Conservation (phyloP, 2,113 vertebrate species). For the Ursus arctos region DNA sequence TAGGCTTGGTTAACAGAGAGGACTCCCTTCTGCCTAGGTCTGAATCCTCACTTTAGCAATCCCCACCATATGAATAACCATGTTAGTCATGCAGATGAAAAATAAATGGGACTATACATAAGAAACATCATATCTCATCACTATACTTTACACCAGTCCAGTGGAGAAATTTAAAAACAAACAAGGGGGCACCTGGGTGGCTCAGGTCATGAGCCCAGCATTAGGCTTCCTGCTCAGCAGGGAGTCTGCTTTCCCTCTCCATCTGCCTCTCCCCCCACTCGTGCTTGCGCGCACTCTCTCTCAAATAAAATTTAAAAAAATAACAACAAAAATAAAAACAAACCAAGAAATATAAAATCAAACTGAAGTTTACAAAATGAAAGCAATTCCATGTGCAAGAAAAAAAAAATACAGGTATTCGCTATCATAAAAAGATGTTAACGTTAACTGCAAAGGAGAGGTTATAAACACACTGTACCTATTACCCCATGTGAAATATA, state of each 20-base stretch:
- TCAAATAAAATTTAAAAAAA: background rate
- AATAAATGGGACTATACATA: background rate
- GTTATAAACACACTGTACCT: background rate
- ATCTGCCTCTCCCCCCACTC: no score
- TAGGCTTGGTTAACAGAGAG: background rate
- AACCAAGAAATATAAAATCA: conserved; percentile 10
- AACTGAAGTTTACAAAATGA: background rate
- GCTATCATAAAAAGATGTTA: background rate
- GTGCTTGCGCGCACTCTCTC: no score
- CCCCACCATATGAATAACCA: background rate
- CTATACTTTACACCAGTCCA: background rate
- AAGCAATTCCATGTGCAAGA: background rate
- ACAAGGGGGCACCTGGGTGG: background rate
- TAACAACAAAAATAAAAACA: background rate
- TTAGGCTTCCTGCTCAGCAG: no score
- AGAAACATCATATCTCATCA: background rate
- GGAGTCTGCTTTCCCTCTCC: no score
- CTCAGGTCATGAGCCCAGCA: no score
- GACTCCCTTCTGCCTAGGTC: background rate
- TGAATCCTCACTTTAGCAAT: background rate
- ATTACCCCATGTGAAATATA: background rate
- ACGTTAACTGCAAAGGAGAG: background rate
- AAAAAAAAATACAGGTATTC: background rate
- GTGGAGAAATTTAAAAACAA: background rate
- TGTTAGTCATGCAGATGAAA: background rate